Conservation (phyloP, 2,888 invertebrate genomes). For the Drosophila emarginata region DNA sequence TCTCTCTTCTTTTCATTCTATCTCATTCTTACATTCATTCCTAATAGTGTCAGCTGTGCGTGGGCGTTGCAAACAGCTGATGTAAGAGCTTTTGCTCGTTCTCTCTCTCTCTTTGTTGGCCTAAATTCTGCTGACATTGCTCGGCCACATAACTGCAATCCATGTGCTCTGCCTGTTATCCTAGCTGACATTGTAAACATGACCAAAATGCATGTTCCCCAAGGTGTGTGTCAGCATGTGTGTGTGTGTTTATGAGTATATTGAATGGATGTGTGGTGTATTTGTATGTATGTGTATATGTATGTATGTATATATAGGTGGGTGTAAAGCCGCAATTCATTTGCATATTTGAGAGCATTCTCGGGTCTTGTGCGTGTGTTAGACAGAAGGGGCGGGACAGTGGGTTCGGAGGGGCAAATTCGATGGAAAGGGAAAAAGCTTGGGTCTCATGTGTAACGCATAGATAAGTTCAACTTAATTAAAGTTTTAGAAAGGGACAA, state of each 20-base stretch:
- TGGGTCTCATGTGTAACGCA: conserved; percentile 65
- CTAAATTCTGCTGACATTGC: conserved; percentile 67
- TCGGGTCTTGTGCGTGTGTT: conserved; percentile 42
- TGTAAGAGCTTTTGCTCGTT: conserved; percentile 31
- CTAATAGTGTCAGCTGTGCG: conserved; percentile 35
- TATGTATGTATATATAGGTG: conserved; percentile 23
- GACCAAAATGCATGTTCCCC: conserved; percentile 72
- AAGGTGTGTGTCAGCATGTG: conserved; percentile 44
- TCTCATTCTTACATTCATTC: neutral
- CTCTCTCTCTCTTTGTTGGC: conserved; percentile 42
- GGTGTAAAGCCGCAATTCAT: conserved; percentile 70
- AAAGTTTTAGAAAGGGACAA: conserved; percentile 65
- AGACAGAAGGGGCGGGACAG: conserved; percentile 8
- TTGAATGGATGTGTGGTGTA: neutral
- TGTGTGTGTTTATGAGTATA: conserved; percentile 4
- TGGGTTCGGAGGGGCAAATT: conserved; percentile 4
- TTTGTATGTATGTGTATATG: neutral
- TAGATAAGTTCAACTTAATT: conserved; percentile 75
- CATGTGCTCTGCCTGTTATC: conserved; percentile 56
- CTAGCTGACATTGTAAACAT: conserved; percentile 75
- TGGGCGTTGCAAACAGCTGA: conserved; percentile 62
- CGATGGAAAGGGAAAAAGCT: conserved; percentile 4
- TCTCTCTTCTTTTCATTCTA: conserved; percentile 14
- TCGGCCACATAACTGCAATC: conserved; percentile 38
- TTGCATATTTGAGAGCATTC: conserved; percentile 67